phyloP scores from a whole-genome alignment of 2,888 invertebrate species.

The Cheilosia vernalis region DNA sequence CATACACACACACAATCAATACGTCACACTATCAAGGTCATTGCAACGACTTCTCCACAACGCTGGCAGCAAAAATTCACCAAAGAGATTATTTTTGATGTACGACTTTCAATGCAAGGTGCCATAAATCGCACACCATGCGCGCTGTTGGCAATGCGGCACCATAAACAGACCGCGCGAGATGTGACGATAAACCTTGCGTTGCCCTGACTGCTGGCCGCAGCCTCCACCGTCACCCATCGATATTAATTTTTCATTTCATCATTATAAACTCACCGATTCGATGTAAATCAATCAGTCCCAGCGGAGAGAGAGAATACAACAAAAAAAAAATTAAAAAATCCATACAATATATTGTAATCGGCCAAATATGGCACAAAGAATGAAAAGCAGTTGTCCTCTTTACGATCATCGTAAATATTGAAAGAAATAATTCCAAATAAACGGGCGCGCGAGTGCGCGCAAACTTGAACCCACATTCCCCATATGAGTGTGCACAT shows the following conservation, averaged over 20 bases:
- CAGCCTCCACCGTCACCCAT: constrained; percentile 38
- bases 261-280: constrained; percentile 75
- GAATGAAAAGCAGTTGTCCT: constrained; percentile 74
- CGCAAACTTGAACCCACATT: constrained; percentile 62
- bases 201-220: constrained; percentile 8
- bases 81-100: constrained; percentile 65
- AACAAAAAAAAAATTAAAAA: constrained; percentile 12
- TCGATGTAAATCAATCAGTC: constrained; percentile 75
- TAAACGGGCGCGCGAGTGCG: constrained; percentile 54
- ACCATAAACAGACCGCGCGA: constrained; percentile 70
- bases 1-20: constrained; percentile 7
- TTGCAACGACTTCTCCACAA: constrained; percentile 16
- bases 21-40: constrained; percentile 64
- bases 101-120: constrained; percentile 63
- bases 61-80: constrained; percentile 43
- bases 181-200: constrained; percentile 63
- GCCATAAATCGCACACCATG: constrained; percentile 74
- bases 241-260: constrained; percentile 75
- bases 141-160: constrained; percentile 41
- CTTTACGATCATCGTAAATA: constrained; percentile 74
- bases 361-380: constrained; percentile 70
- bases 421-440: constrained; percentile 71
- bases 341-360: constrained; percentile 52
- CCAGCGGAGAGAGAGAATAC: constrained; percentile 26
- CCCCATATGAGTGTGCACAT: constrained; percentile 2